These are phyloP conservation scores for Ophioderma brevispina DNA, from an alignment of 35 echinoderm and acorn worm genomes.

Conservation along the genomic window DNA sequence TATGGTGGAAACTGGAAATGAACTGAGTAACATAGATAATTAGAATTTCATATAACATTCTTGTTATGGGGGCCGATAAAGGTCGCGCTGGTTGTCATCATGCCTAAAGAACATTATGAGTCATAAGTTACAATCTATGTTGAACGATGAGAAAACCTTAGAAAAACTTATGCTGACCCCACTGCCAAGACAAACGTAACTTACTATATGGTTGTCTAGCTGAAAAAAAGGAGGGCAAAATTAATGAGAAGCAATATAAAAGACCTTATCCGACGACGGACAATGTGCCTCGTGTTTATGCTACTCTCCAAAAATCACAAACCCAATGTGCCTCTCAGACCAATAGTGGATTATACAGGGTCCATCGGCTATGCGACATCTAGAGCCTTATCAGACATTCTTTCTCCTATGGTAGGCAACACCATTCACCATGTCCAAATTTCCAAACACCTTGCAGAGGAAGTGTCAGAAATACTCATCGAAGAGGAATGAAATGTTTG, in stretches of 20 bases:
- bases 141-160: too few species aligned
- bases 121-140: too few species aligned
- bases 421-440: constrained; percentile 30
- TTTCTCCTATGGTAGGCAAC: constrained; percentile 33
- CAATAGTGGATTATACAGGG: constrained; percentile 44
- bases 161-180: too few species aligned
- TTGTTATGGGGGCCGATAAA: too few species aligned
- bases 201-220: too few species aligned
- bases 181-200: too few species aligned
- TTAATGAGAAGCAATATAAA: background rate
- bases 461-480: background rate
- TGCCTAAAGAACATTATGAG: too few species aligned
- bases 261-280: constrained; percentile 12
- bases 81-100: too few species aligned
- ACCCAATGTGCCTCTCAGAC: constrained; percentile 11
- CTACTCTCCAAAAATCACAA: constrained; percentile 16
- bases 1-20: too few species aligned
- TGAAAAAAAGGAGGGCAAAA: background rate
- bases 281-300: constrained; percentile 12
- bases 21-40: too few species aligned
- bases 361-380: constrained; percentile 30
- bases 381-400: constrained; percentile 15
- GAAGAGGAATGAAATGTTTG: constrained; percentile 23
- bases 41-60: too few species aligned
- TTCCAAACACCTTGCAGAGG: constrained; percentile 37